Evolutionary conservation across 2,113 vertebrate genomes (phyloP), one percentile per base, ranked within the genome.

Genomic region (Protobothrops mucrosquamatus): DNA sequence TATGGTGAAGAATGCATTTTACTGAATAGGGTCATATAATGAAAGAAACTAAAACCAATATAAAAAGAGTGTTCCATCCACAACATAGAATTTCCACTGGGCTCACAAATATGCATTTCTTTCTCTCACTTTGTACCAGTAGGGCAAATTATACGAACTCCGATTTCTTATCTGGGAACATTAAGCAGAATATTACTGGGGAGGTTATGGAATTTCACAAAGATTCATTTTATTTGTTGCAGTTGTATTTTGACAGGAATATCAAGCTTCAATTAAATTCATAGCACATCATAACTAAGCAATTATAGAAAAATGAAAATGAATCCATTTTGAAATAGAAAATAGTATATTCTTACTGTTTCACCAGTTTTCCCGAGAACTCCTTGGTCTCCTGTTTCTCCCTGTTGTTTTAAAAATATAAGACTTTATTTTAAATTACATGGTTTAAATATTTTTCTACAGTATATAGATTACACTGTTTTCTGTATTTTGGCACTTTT

Each of bases 331-430:
- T 29, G 94, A 96, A 95, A 1, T 24, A 95, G 92, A 95, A 89
- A 24, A 95, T 9, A 90, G 95, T 57, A 94, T 56, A 95, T 94
- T 56, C 99, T 99, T 98, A 99, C 99, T 97, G 96, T 97, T 97
- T 98, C 98, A 91, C 99, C 99, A 54, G 88, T 96, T 98, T 99
- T 99, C 95, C 99, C 99, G 95, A 97, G 89, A 86, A 97, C 98
- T 97, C 99, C 99, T 94, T 97, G 95, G 93, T 99, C 98, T 88
- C 99, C 99, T 91, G 97, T 97, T 97, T 99, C 99, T 95, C 99
- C 99, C 99, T 99, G 97, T 94, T 96, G 92, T 95, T 93, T 29
- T 96, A 88, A 97, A 97, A 93, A 95, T 46, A 95, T 7, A 92
- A 90, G 48, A 91, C 56, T 95, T 94, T 96, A 69, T 96, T 96